These are phyloP conservation scores for Drosophila subquinaria DNA, from an alignment of 2,888 invertebrate species.

Conservation along the genomic window DNA sequence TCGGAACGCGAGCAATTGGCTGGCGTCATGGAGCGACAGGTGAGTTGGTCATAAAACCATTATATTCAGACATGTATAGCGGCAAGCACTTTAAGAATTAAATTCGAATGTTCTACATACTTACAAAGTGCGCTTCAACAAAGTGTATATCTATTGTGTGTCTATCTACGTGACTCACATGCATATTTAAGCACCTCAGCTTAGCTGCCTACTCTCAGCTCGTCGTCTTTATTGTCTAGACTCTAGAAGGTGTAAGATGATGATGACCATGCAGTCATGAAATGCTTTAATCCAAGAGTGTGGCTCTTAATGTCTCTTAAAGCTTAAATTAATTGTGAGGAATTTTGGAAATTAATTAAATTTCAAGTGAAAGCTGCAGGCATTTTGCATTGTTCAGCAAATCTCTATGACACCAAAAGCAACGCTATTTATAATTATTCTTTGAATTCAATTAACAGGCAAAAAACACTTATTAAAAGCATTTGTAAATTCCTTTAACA, in stretches of 20 bases:
- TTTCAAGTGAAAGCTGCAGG: no score
- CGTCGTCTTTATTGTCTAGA: background rate
- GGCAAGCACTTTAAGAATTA: conserved; percentile 36
- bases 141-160: background rate
- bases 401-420: no score
- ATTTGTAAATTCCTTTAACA: no score
- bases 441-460: no score
- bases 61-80: conserved; percentile 15
- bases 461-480: no score
- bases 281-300: background rate
- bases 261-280: background rate
- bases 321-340: no score
- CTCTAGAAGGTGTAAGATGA: background rate
- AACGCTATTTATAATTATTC: no score
- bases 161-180: conserved; percentile 34
- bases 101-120: conserved; percentile 25
- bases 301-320: no score
- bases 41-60: conserved; percentile 69
- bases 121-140: background rate
- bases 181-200: background rate
- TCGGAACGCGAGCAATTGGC: conserved; percentile 82
- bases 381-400: no score
- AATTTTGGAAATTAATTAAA: no score
- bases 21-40: conserved; percentile 83
- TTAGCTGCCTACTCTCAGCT: background rate